Evolutionary conservation across 1,140 invertebrate species (phyloP).

Genomic region (Ceratina calcarata): DNA sequence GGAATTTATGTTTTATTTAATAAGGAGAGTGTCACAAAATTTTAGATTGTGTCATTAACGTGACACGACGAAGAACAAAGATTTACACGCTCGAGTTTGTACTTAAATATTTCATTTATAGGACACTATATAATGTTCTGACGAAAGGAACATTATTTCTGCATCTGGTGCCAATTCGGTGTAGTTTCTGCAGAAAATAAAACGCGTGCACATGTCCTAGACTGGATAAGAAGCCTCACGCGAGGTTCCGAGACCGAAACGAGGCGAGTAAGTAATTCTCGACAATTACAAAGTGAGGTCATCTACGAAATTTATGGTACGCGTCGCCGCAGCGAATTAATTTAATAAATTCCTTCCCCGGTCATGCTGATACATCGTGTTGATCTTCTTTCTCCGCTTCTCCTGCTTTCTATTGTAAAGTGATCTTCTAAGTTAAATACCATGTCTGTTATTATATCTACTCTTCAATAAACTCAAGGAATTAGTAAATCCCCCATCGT

Average conservation of each 20-base stretch:
- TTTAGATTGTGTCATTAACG: too few species aligned
- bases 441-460: too few species aligned
- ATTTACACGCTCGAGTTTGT: too few species aligned
- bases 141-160: not conserved
- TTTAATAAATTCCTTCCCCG: slow-evolving; percentile 79
- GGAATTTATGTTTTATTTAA: not conserved
- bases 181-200: slow-evolving; percentile 21
- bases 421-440: not conserved
- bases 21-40: not conserved
- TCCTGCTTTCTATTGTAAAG: not conserved
- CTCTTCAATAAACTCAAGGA: too few species aligned
- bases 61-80: too few species aligned
- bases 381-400: not conserved
- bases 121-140: too few species aligned
- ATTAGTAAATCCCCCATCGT: too few species aligned
- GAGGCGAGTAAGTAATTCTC: slow-evolving; percentile 73
- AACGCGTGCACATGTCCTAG: slow-evolving; percentile 18
- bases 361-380: slow-evolving; percentile 56
- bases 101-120: too few species aligned
- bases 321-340: slow-evolving; percentile 80
- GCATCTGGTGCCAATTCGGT: too few species aligned
- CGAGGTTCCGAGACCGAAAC: slow-evolving; percentile 21
- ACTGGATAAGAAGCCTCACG: slow-evolving; percentile 29
- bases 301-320: slow-evolving; percentile 80
- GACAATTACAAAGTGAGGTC: slow-evolving; percentile 81